A percentile compares a stretch with the other conserved stretches of the same genome.
Evolutionary conservation across 1,140 invertebrate species (phyloP).

Genomic region (Tribolium castaneum): DNA sequence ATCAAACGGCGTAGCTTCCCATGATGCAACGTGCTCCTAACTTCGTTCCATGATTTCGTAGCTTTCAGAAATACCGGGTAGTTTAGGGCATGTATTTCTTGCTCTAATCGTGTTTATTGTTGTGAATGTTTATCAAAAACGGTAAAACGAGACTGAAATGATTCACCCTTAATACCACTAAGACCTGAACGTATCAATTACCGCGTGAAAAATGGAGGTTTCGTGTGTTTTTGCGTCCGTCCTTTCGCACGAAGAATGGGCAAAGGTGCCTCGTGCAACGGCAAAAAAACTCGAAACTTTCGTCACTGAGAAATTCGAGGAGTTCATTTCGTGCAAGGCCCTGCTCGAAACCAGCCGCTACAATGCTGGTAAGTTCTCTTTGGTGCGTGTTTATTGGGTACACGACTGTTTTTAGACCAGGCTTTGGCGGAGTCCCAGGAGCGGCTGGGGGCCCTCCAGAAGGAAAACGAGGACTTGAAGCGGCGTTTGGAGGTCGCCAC

Average conservation of each 20-base stretch:
- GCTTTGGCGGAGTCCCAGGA: constrained; percentile 69
- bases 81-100: not conserved
- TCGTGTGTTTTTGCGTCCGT: constrained; percentile 55
- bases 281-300: constrained; percentile 71
- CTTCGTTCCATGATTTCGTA: not conserved
- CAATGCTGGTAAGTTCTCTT: constrained; percentile 68
- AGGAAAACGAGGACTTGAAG: constrained; percentile 72
- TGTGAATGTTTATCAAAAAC: not conserved
- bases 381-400: constrained; percentile 31
- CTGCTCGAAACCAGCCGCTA: constrained; percentile 72
- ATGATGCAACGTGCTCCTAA: not conserved
- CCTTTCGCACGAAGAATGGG: constrained; percentile 64
- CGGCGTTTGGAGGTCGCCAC: constrained; percentile 73
- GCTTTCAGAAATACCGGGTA: constrained; percentile 26
- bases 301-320: constrained; percentile 74
- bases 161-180: not conserved
- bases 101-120: not conserved
- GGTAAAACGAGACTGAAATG: not conserved
- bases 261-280: constrained; percentile 64
- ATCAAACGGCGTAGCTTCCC: not conserved
- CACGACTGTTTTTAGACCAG: constrained; percentile 67
- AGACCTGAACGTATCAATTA: not conserved
- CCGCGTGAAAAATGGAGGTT: constrained; percentile 36
- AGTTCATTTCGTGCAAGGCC: constrained; percentile 77
- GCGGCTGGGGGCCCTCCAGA: constrained; percentile 69